These are phyloP conservation scores for Lonchura striata DNA, from an alignment of 2,113 vertebrate genomes.

Conservation along the genomic window DNA sequence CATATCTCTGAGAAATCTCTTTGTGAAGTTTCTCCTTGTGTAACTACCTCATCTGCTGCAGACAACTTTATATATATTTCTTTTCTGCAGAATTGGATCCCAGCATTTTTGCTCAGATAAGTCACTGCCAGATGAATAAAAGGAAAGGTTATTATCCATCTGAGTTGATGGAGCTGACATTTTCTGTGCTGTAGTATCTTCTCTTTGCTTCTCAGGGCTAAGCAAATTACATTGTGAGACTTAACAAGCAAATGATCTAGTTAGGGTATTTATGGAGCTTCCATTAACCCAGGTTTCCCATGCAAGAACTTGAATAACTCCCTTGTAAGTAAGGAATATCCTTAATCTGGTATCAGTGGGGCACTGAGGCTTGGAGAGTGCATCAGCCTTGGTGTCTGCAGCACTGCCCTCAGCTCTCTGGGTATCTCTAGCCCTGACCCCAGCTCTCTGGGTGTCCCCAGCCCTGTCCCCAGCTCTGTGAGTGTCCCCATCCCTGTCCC, in stretches of 20 bases:
- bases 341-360: neutral
- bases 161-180: neutral
- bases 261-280: neutral
- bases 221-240: neutral
- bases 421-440: too few relatives aligned
- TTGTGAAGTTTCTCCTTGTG: neutral
- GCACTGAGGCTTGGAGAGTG: neutral
- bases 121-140: neutral
- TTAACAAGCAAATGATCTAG: neutral
- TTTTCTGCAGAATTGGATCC: neutral
- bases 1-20: neutral
- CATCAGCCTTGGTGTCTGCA: neutral
- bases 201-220: neutral
- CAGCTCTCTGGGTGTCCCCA: neutral
- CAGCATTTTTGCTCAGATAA: neutral
- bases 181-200: neutral
- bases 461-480: neutral
- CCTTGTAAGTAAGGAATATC: neutral
- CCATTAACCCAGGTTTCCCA: neutral
- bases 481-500: too few relatives aligned
- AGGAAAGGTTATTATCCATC: neutral
- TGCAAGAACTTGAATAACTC: neutral
- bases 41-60: neutral
- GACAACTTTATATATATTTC: neutral
- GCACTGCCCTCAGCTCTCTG: neutral